Conservation (phyloP, 2,888 invertebrate genomes). For the Rhogogaster chlorosoma region DNA sequence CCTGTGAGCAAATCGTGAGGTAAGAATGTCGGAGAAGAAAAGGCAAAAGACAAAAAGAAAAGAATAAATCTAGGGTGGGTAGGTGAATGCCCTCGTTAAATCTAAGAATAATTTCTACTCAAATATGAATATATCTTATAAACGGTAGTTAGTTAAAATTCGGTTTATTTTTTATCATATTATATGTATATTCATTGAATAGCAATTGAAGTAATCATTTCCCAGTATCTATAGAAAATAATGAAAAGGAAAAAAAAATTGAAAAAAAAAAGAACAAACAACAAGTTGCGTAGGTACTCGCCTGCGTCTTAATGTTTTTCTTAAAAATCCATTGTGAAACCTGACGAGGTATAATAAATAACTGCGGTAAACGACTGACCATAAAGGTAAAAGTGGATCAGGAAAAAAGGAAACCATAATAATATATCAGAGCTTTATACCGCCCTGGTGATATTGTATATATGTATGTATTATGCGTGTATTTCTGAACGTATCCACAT, state of each 20-base stretch:
- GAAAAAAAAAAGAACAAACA: neutral
- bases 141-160: no score
- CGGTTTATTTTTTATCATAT: neutral
- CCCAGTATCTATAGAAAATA: neutral
- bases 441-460: neutral
- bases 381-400: slow-evolving; percentile 26
- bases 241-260: neutral
- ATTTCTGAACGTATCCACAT: neutral
- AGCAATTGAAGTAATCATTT: neutral
- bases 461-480: neutral
- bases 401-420: slow-evolving; percentile 14
- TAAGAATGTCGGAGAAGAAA: neutral
- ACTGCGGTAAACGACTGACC: slow-evolving; percentile 5
- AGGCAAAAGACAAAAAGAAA: neutral
- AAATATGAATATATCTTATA: neutral
- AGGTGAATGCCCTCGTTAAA: neutral
- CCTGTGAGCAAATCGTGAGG: neutral
- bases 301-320: neutral
- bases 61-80: neutral
- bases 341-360: slow-evolving; percentile 2
- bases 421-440: slow-evolving; percentile 6
- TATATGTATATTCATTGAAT: neutral
- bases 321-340: slow-evolving; percentile 6
- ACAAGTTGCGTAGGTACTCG: neutral
- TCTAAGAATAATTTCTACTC: neutral